Conservation (phyloP, 2,113 vertebrate species). For the Aegotheles bennettii region DNA sequence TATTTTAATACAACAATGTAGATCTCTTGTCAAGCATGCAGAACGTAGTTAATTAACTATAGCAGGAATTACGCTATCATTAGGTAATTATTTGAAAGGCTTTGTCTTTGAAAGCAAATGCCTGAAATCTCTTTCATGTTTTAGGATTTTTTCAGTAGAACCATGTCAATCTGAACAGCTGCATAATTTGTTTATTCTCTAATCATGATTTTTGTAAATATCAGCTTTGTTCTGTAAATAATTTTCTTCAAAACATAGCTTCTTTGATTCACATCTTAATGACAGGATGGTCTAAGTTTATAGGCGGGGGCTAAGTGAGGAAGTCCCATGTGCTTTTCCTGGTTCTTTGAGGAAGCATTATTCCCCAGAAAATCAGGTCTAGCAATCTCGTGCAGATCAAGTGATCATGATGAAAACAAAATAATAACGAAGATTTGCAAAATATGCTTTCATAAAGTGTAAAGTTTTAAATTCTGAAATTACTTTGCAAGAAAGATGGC, state of each 20-base stretch:
- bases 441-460: not conserved
- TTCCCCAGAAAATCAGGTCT: not conserved
- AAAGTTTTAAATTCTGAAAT: not conserved
- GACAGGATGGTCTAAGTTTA: not conserved
- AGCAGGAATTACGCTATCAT: not conserved
- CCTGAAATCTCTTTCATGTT: not conserved
- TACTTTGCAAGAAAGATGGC: not conserved
- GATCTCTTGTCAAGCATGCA: not conserved
- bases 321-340: not conserved
- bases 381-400: not conserved
- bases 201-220: not conserved
- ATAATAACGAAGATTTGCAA: not conserved
- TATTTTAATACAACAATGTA: not conserved
- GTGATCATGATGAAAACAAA: not conserved
- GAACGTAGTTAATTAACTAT: not conserved
- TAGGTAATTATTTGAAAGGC: not conserved
- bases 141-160: not conserved
- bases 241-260: not conserved
- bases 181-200: not conserved
- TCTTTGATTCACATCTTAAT: not conserved
- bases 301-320: not conserved
- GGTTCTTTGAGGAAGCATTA: not conserved
- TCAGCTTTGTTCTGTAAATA: not conserved
- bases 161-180: not conserved
- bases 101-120: not conserved